phyloP scores from a whole-genome alignment of 2,113 vertebrate genomes.

The Ailurus styani region DNA sequence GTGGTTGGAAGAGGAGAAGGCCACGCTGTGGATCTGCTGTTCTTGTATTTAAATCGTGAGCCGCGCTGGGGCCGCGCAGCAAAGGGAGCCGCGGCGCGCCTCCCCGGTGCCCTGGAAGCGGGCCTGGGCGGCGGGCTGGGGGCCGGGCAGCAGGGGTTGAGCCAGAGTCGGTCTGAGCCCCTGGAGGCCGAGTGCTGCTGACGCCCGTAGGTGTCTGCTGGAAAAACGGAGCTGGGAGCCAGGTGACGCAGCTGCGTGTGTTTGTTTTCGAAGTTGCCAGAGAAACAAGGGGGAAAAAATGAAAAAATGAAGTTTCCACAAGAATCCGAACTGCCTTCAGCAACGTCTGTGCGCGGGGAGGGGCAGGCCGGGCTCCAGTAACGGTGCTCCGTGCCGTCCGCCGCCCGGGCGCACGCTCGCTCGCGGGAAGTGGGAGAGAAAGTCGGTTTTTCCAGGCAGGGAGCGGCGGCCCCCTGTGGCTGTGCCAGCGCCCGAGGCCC shows the following conservation, averaged over 20 bases:
- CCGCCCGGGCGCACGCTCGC: not conserved
- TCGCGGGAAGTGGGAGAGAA: not conserved
- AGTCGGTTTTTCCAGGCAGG: not conserved
- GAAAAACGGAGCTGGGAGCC: conserved; percentile 42
- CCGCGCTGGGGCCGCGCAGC: rapidly evolving
- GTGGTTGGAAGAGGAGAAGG: not conserved
- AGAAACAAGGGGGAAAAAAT: conserved; percentile 80
- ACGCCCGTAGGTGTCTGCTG: not conserved
- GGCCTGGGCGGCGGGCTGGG: rapidly evolving
- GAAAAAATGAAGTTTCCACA: conserved; percentile 75
- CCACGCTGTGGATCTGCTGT: not conserved
- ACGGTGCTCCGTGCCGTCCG: not conserved
- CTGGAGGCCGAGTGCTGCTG: conserved; percentile 21
- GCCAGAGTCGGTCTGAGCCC: not conserved
- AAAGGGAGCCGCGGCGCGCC: rapidly evolving
- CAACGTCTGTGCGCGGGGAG: conserved; percentile 36
- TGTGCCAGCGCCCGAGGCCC: not conserved
- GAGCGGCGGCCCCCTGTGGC: not conserved
- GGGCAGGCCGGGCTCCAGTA: conserved; percentile 18
- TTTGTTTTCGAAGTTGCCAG: conserved; percentile 81
- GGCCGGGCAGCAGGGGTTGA: not conserved
- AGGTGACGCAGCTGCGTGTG: conserved; percentile 74
- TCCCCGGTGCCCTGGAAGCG: not conserved
- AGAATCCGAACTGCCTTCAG: conserved; percentile 57
- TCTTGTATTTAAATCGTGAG: not conserved